phyloP scores from a whole-genome alignment of 2,113 vertebrate genomes.

The Sclerurus mexicanus region DNA sequence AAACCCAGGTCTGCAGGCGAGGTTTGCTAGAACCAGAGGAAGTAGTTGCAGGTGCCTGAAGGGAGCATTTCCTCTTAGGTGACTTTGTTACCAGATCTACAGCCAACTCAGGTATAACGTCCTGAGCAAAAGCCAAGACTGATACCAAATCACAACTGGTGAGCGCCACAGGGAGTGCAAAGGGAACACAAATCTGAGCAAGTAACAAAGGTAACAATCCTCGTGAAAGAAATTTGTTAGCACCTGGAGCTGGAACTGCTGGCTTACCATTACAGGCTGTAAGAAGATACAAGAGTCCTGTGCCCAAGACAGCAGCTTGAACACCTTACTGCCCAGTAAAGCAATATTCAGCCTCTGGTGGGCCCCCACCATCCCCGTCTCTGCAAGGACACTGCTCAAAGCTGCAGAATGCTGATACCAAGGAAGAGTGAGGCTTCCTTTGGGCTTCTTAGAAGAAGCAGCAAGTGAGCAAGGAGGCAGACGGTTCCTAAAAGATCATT shows the following conservation, averaged over 20 bases:
- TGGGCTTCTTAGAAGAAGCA: neutral
- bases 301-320: neutral
- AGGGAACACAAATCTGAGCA: neutral
- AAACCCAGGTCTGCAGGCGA: neutral
- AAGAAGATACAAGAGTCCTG: neutral
- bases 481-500: fast-evolving
- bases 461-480: neutral
- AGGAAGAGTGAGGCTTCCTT: neutral
- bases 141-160: neutral
- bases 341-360: neutral
- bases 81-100: neutral
- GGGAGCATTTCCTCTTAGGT: neutral
- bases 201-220: neutral
- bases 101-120: fast-evolving
- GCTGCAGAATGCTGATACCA: neutral
- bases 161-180: neutral
- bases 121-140: neutral
- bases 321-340: neutral
- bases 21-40: neutral
- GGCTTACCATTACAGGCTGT: neutral
- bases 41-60: neutral
- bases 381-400: neutral
- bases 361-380: fast-evolving
- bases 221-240: neutral
- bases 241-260: neutral